Evolutionary conservation across 2,888 invertebrate genomes (phyloP).

Genomic region (Candidula unifasciata): DNA sequence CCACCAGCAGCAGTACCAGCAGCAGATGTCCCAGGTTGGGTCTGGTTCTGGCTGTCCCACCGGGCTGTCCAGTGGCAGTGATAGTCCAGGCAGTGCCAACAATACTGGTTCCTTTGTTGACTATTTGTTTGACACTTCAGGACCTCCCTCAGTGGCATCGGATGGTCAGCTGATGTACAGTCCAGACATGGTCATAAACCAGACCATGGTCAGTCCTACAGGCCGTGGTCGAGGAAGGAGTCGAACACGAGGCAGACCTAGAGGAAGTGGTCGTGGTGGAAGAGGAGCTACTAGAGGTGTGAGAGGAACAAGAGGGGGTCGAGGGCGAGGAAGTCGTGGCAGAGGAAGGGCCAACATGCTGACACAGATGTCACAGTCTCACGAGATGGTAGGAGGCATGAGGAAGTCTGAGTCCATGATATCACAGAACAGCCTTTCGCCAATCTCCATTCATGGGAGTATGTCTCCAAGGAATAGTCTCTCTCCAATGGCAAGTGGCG

Average conservation of each 20-base stretch:
- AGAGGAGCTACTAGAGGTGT: constrained; percentile 36
- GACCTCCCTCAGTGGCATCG: constrained; percentile 27
- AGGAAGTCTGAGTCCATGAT: constrained; percentile 23
- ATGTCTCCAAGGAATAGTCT: constrained; percentile 36
- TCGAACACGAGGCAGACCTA: constrained; percentile 44
- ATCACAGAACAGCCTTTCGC: constrained; percentile 32
- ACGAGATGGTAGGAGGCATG: constrained; percentile 22
- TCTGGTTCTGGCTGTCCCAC: constrained; percentile 16
- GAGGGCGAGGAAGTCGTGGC: constrained; percentile 43
- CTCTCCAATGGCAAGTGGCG: constrained; percentile 35
- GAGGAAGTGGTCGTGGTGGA: constrained; percentile 50
- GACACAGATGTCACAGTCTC: constrained; percentile 25
- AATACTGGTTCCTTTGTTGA: constrained; percentile 45
- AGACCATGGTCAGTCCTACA: constrained; percentile 13
- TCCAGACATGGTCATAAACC: neutral
- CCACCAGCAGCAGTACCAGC: constrained; percentile 20
- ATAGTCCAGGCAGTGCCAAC: constrained; percentile 15
- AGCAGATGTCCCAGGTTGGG: neutral
- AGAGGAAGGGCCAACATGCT: constrained; percentile 38
- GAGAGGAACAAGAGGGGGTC: constrained; percentile 29
- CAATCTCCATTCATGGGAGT: constrained; percentile 25
- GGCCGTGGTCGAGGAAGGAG: constrained; percentile 44
- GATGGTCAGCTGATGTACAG: constrained; percentile 24
- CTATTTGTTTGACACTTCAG: constrained; percentile 44
- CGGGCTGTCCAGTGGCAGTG: constrained; percentile 1